These are phyloP conservation scores for Caenorhabditis briggsae DNA, from an alignment of 1,140 invertebrate species.

Conservation along the genomic window DNA sequence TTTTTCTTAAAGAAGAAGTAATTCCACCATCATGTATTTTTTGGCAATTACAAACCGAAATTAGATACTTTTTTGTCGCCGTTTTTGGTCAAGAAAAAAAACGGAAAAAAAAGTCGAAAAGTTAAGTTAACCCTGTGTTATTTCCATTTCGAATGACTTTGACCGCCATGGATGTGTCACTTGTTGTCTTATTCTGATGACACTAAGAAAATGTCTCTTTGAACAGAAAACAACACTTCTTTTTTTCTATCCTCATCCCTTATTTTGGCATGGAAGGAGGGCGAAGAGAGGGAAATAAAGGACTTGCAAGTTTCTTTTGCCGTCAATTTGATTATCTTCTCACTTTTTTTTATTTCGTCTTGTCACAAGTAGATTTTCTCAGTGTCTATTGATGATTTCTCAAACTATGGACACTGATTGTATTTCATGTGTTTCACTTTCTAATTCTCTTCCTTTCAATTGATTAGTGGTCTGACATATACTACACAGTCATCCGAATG, in stretches of 20 bases:
- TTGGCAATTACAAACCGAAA: constrained; percentile 10
- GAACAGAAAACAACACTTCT: constrained; percentile 32
- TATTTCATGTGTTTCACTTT: constrained; percentile 29
- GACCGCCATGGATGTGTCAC: neutral
- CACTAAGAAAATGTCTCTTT: constrained; percentile 4
- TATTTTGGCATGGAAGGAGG: neutral
- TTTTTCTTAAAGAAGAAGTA: neutral
- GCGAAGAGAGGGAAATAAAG: neutral
- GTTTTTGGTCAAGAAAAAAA: neutral
- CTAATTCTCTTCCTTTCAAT: constrained; percentile 26
- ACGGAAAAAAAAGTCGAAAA: too few species aligned
- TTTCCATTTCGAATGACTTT: constrained; percentile 38
- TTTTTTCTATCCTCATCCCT: neutral
- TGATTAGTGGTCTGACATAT: neutral
- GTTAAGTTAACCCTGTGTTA: neutral
- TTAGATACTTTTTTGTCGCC: neutral
- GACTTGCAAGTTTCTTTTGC: constrained; percentile 21
- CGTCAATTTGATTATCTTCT: constrained; percentile 54
- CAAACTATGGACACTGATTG: neutral
- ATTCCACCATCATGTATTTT: neutral
- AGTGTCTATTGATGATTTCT: constrained; percentile 25
- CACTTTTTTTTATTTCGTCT: constrained; percentile 35
- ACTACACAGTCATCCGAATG: neutral
- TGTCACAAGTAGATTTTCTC: constrained; percentile 51
- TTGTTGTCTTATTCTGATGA: constrained; percentile 37